These are phyloP conservation scores for Rhinogobius similis DNA, from an alignment of 2,113 vertebrate genomes.

Conservation along the genomic window DNA sequence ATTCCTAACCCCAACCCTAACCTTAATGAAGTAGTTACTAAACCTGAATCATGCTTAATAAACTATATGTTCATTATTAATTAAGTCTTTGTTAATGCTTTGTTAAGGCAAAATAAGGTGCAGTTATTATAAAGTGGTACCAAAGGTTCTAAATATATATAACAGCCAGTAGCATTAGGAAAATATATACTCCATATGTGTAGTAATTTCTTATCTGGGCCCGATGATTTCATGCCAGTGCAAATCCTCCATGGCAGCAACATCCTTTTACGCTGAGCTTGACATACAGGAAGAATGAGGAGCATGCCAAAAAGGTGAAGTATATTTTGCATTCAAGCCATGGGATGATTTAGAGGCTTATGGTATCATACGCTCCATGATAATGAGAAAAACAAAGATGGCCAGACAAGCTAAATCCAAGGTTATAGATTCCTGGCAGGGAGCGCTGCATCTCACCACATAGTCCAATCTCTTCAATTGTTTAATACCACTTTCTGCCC, in stretches of 20 bases:
- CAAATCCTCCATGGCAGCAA: conserved; percentile 43
- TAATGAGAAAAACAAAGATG: conserved; percentile 62
- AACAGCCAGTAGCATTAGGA: conserved; percentile 34
- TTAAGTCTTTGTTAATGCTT: too few species aligned
- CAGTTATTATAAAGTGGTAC: too few species aligned
- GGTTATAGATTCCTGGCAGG: conserved; percentile 33
- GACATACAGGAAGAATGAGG: conserved; percentile 24
- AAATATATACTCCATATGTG: conserved; percentile 37
- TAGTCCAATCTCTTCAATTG: conserved; percentile 21
- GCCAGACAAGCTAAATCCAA: conserved; percentile 49
- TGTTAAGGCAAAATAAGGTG: too few species aligned
- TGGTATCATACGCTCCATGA: conserved; percentile 29
- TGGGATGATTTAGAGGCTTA: conserved; percentile 55
- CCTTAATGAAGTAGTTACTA: too few species aligned
- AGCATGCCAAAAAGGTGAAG: conserved; percentile 36
- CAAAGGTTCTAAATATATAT: too few species aligned
- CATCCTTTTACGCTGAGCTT: conserved; percentile 40
- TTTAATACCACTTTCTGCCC: conserved; percentile 43
- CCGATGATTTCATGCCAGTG: conserved; percentile 3
- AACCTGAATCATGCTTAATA: too few species aligned
- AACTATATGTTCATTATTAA: too few species aligned
- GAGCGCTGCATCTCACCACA: conserved; percentile 8
- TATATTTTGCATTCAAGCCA: conserved; percentile 46
- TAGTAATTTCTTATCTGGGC: conserved; percentile 44
- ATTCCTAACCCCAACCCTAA: too few species aligned